A percentile compares a stretch with the other conserved stretches of the same genome.
Conservation (phyloP, 2,888 invertebrate species). For the Amphipoea lucens region DNA sequence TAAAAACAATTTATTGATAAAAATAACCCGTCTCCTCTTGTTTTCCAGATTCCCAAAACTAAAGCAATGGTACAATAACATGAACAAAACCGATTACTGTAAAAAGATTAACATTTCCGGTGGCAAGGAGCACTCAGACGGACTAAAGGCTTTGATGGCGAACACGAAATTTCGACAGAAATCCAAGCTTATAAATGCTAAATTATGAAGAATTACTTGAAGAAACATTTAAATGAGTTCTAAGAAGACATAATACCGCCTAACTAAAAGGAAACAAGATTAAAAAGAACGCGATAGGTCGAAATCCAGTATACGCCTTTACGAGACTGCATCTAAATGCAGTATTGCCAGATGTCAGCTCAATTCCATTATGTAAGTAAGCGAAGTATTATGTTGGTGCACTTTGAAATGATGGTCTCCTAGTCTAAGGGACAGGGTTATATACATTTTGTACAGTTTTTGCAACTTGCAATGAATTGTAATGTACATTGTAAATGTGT, state of each 20-base stretch:
- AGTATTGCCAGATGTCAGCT: conserved; percentile 2
- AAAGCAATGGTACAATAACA: conserved; percentile 77
- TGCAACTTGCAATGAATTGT: too few species aligned
- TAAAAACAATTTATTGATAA: neutral
- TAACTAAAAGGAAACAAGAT: neutral
- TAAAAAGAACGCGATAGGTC: neutral
- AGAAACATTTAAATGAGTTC: neutral
- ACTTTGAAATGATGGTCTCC: neutral
- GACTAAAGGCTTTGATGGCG: conserved; percentile 78
- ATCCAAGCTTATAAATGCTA: conserved; percentile 71
- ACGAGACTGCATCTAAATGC: neutral
- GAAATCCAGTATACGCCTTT: neutral
- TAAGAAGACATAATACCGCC: neutral
- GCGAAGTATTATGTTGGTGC: conserved; percentile 5
- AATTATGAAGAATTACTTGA: conserved; percentile 29
- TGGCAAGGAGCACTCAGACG: conserved; percentile 72
- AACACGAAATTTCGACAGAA: conserved; percentile 71
- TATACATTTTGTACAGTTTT: too few species aligned
- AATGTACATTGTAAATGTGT: too few species aligned
- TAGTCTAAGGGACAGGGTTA: too few species aligned
- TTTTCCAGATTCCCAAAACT: conserved; percentile 81
- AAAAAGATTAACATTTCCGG: conserved; percentile 79
- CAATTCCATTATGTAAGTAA: neutral
- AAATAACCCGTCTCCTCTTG: neutral
- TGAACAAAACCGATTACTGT: conserved; percentile 79